Conservation (phyloP, 2,113 vertebrate species). For the Chinchilla lanigera region DNA sequence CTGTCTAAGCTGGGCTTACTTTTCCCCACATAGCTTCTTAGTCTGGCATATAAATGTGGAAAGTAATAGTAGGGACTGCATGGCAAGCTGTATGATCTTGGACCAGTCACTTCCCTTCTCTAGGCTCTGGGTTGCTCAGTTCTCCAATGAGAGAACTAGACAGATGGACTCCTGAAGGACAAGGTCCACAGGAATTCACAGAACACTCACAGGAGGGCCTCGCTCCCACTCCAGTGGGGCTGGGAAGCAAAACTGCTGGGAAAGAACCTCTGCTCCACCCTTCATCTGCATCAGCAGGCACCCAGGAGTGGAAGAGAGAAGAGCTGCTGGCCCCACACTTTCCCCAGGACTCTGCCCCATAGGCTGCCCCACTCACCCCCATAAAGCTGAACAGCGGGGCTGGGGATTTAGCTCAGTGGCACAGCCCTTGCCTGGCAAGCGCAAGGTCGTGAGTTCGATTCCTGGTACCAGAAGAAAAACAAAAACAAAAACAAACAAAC, state of each 20-base stretch:
- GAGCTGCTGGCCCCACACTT: background rate
- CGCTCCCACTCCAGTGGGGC: too few species aligned
- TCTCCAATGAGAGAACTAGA: background rate
- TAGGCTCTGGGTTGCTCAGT: background rate
- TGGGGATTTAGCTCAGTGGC: too few species aligned
- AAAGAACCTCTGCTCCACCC: background rate
- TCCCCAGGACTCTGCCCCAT: background rate
- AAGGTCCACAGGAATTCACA: background rate
- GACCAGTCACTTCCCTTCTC: background rate
- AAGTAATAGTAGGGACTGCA: background rate
- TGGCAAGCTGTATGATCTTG: background rate
- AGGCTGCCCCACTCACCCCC: constrained; percentile 79
- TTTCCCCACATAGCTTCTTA: background rate
- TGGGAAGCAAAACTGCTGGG: background rate
- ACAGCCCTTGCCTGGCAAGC: too few species aligned
- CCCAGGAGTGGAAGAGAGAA: background rate
- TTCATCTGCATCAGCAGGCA: background rate
- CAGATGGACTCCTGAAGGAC: too few species aligned
- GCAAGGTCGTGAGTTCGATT: too few species aligned
- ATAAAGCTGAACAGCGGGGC: constrained; percentile 87
- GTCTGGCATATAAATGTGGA: background rate
- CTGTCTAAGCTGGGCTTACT: background rate
- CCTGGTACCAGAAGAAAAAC: too few species aligned
- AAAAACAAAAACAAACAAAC: too few species aligned
- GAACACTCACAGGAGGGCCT: background rate